Evolutionary conservation across 23 tunicate species (phyloP), one percentile per base, ranked within the genome.

Genomic region (Ascidia mentula): DNA sequence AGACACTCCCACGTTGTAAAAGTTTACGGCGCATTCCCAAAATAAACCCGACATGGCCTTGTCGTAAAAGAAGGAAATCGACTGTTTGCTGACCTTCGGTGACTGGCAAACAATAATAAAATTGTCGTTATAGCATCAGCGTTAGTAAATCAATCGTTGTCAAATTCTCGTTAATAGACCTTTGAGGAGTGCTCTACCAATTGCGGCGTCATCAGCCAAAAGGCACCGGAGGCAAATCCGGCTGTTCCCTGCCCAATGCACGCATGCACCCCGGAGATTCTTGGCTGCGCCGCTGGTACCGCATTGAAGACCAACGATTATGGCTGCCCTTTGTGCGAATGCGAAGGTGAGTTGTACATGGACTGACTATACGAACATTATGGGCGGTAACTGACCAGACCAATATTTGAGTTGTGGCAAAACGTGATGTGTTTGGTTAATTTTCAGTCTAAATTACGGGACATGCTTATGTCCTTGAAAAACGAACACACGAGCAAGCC

Each of bases 321-420:
- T 31, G 82, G 82, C 33, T 79, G 82, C 45, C 24, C 32, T 18
- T 7, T 79, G 73, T 79, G 82, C 74, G 46, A 79, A 79, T 79
- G 82, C 31, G 82, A 36, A 24, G 36, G 82, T 79, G 12, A 60
- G 82, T 53, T 26, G 53, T 15, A 42, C 15, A 42, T 42, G 15
- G 53, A 9, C 15, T 42, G 53, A 42, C 15, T n/a, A n/a, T n/a
- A n/a, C n/a, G n/a, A n/a, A n/a, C n/a, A n/a, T n/a, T n/a, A n/a
- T n/a, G n/a, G n/a, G n/a, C n/a, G n/a, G n/a, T n/a, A n/a, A n/a
- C n/a, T n/a, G n/a, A n/a, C n/a, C n/a, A n/a, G n/a, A n/a, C n/a
- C n/a, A n/a, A n/a, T n/a, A n/a, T n/a, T n/a, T n/a, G n/a, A n/a
- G n/a, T n/a, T n/a, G n/a, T n/a, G n/a, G n/a, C n/a, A n/a, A n/a